Percentiles rank a stretch among this genome's conserved stretches.
Evolutionary conservation across 2,113 vertebrate species (phyloP).

Genomic region (Phaethornis superciliosus): DNA sequence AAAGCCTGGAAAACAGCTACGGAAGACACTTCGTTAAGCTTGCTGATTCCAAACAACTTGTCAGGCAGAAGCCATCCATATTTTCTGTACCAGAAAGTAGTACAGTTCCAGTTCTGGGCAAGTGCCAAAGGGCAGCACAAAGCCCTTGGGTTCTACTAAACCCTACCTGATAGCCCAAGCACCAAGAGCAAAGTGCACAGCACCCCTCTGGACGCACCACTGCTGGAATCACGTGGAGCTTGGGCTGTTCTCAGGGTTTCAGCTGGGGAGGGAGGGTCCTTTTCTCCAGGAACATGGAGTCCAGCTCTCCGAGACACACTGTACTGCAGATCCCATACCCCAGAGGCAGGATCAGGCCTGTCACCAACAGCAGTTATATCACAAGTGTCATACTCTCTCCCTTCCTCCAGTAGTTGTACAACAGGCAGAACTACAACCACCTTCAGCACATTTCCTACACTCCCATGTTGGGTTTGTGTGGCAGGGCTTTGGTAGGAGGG

Average conservation of each 20-base stretch:
- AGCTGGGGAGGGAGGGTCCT: neutral
- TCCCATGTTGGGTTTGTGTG: neutral
- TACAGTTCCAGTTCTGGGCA: neutral
- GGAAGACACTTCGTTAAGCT: neutral
- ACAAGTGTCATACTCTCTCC: neutral
- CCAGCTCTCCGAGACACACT: neutral
- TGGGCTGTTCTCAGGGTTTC: neutral
- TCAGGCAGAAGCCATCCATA: neutral
- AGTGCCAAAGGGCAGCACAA: neutral
- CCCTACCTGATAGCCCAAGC: neutral
- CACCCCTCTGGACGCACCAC: rapidly evolving
- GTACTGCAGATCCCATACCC: neutral
- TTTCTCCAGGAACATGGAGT: neutral
- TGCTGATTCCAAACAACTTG: neutral
- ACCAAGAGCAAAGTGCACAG: too few species aligned
- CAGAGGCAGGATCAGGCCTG: neutral
- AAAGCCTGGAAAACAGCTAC: neutral
- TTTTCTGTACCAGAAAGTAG: neutral
- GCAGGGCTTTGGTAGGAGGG: too few species aligned
- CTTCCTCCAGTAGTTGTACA: neutral
- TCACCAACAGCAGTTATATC: neutral
- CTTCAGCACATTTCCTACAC: neutral
- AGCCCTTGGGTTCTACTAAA: neutral
- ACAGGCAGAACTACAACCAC: neutral
- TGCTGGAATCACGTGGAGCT: neutral